These are phyloP conservation scores for Microtus montanus DNA, from an alignment of 2,113 vertebrate species.

Conservation along the genomic window DNA sequence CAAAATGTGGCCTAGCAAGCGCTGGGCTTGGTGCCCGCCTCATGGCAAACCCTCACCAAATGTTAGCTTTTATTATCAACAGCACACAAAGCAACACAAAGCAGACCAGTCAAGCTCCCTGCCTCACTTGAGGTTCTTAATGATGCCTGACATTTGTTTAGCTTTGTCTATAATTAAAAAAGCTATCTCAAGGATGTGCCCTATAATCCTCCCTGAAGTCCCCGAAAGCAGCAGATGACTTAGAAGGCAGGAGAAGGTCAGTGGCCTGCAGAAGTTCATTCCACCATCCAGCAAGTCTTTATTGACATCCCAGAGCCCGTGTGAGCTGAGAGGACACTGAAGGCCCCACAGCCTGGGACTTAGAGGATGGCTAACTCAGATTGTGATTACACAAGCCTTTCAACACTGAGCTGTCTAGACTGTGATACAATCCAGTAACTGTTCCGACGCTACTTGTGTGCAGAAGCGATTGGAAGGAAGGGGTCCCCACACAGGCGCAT, in stretches of 20 bases:
- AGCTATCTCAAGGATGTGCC: background rate
- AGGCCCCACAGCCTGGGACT: background rate
- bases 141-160: slow-evolving; percentile 47
- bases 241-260: background rate
- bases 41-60: slow-evolving; percentile 35
- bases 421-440: background rate
- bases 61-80: slow-evolving; percentile 69
- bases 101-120: background rate
- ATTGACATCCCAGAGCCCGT: background rate
- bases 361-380: background rate
- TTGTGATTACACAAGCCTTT: background rate
- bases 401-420: background rate
- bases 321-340: background rate
- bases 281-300: background rate
- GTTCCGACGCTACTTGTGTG: background rate
- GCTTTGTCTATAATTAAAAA: background rate
- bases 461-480: background rate
- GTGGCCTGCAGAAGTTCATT: background rate
- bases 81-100: slow-evolving; percentile 24
- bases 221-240: background rate
- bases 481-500: background rate
- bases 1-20: background rate
- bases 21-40: background rate
- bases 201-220: background rate
- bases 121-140: slow-evolving; percentile 47